Evolutionary conservation across 2,113 vertebrate genomes (phyloP), one percentile per base, ranked within the genome.

Genomic region (Emydura subglobosa): DNA sequence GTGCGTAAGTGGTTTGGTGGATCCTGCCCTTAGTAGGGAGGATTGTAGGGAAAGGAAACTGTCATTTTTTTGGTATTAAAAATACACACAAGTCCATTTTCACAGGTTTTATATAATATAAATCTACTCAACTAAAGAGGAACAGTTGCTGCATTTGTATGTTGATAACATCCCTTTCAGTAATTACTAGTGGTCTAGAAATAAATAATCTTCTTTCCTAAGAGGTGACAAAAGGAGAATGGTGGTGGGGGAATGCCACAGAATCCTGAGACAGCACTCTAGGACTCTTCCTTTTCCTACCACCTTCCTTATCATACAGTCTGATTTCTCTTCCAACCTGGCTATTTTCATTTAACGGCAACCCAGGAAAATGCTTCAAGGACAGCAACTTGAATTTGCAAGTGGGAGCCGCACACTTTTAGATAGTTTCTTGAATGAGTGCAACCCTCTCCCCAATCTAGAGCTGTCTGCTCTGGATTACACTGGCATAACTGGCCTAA

Each of bases 71-170:
- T 14, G 10, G 12, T 44, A 76, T 44, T 76, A 14, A 76, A 68
- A 76, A 76, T 76, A 27, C 39, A 76, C 5, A 7, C 74, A 42
- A 42, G 85, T 88, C 11, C 24, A 94, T 80, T 86, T 87, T 57
- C 51, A 50, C 14, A 2, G 19, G 10, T 42, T 85, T 65, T 83
- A 1, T 57, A 9, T 44, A 19, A 72, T 42, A 34, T 50, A 54
- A 22, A 51, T 25, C 3, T 24, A 80, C 24, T 68, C 29, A 85
- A 5, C 3, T 61, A 55, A 78, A 34, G 50, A 82, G 10, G 16
- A 54, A 44, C 9, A 42, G 10, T 0, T 47, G 17, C 29, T 91
- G 85, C 65, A 1, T 4, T 42, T 42, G 86, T 39, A 21, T 55
- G 6, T 17, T 68, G 39, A 5, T 4, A 8, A 3, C 2, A 0